A percentile compares a stretch with the other conserved stretches of the same genome.
These are phyloP conservation scores for Heterohyrax brucei DNA, from an alignment of 2,797 vertebrate genomes.

Conservation along the genomic window DNA sequence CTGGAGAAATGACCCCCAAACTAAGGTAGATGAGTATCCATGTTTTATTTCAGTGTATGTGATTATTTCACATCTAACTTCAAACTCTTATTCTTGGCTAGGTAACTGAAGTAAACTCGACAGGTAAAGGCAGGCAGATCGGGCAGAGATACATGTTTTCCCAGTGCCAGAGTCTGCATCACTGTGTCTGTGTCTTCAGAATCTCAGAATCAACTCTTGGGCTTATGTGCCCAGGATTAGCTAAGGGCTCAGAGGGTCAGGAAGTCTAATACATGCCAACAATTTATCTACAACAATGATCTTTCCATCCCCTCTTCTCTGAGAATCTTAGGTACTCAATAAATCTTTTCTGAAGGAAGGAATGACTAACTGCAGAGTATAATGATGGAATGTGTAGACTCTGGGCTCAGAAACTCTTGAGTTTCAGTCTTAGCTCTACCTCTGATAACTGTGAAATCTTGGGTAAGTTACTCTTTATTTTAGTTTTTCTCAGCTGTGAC, in stretches of 20 bases:
- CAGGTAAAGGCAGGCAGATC: background rate
- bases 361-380: background rate
- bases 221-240: background rate
- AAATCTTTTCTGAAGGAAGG: background rate
- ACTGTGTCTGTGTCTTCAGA: background rate
- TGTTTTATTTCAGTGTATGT: background rate
- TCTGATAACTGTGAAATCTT: background rate
- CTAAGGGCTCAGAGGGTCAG: background rate
- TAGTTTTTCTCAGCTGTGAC: background rate
- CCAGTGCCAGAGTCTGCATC: background rate
- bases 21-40: background rate
- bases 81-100: background rate
- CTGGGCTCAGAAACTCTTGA: background rate
- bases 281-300: slow-evolving; percentile 1
- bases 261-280: background rate
- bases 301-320: background rate
- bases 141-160: background rate
- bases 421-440: background rate
- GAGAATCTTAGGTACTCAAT: background rate
- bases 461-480: background rate
- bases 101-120: background rate
- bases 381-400: background rate
- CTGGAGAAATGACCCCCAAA: background rate
- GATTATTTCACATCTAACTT: background rate
- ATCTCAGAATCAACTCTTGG: background rate